Conservation (phyloP, 1,140 invertebrate species). For the Magallana ariakensis region DNA sequence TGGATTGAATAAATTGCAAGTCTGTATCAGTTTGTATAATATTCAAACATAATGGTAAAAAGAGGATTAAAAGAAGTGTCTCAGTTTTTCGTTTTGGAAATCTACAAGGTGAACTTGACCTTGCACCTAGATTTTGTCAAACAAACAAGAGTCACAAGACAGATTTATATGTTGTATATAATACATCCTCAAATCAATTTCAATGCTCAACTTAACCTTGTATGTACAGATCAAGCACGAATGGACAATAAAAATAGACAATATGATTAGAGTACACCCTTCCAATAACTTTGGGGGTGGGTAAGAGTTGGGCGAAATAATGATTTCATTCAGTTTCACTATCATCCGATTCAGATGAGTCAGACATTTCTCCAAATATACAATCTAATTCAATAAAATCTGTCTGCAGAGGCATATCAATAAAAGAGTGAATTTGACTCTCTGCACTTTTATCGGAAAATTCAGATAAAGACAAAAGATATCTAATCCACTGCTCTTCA, state of each 20-base stretch:
- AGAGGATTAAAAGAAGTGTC: too few relatives aligned
- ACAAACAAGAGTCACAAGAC: background rate
- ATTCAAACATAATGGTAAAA: too few relatives aligned
- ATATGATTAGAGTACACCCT: background rate
- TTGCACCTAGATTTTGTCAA: background rate
- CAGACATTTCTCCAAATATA: conserved; percentile 5
- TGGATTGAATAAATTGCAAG: too few relatives aligned
- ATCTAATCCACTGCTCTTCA: background rate
- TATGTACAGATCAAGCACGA: background rate
- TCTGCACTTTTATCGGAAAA: background rate
- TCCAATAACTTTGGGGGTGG: background rate
- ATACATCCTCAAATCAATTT: background rate
- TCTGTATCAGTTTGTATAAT: too few relatives aligned
- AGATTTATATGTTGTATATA: background rate
- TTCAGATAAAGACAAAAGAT: background rate
- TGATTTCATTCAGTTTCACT: conserved; percentile 6
- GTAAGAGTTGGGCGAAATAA: background rate
- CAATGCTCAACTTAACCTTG: background rate
- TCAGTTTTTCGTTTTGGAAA: background rate
- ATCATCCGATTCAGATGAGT: background rate
- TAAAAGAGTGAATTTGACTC: background rate
- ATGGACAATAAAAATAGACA: background rate
- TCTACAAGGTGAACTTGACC: background rate
- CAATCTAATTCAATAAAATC: background rate
- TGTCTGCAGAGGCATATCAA: background rate